phyloP scores from a whole-genome alignment of 1,140 invertebrate genomes.

The Dysdera silvatica region DNA sequence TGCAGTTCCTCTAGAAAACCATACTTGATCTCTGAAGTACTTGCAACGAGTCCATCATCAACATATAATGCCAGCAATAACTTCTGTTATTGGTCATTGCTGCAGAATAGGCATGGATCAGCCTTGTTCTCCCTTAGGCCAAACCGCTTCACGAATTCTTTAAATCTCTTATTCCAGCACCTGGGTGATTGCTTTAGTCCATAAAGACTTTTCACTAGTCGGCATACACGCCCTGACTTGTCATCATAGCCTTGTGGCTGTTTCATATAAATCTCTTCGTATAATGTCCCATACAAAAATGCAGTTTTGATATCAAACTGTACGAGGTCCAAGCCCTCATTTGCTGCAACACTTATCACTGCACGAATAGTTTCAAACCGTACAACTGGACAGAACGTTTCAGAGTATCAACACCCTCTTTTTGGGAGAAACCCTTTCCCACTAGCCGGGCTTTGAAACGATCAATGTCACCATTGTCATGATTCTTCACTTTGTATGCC shows the following conservation, averaged over 20 bases:
- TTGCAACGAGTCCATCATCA: constrained; percentile 35
- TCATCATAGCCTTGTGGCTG: constrained; percentile 42
- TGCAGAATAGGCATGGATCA: constrained; percentile 26
- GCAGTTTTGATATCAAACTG: no score
- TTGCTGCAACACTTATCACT: no score
- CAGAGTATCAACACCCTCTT: no score
- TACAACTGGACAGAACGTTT: no score
- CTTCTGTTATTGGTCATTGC: background rate
- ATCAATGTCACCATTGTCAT: constrained; percentile 6
- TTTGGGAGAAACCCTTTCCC: no score
- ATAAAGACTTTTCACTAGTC: constrained; percentile 43
- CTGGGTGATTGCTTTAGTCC: constrained; percentile 44
- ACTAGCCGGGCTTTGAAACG: constrained; percentile 12
- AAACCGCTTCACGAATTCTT: constrained; percentile 4
- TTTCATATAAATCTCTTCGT: constrained; percentile 44
- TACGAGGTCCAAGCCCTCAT: no score
- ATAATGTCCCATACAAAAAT: no score
- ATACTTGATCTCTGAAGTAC: no score
- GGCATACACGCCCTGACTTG: constrained; percentile 24
- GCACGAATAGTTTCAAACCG: no score
- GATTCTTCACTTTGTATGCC: constrained; percentile 12
- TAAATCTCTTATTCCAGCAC: constrained; percentile 41
- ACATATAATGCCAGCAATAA: constrained; percentile 30
- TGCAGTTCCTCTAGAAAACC: no score
- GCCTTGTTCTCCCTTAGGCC: constrained; percentile 2